phyloP scores from a whole-genome alignment of 2,888 invertebrate genomes.

The Calephelis perditalis region DNA sequence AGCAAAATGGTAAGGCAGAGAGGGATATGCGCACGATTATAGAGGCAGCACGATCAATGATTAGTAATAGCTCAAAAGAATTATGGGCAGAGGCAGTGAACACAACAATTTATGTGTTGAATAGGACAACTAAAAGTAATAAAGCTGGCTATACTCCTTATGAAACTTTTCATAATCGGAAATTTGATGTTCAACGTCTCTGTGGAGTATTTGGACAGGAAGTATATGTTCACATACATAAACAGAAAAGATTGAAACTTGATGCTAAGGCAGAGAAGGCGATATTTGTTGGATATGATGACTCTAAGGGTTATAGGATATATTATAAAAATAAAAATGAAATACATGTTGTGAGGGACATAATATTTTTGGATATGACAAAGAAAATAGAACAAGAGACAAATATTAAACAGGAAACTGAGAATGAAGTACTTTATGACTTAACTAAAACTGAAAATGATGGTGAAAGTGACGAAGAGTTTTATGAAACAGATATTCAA shows the following conservation, averaged over 20 bases:
- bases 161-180: no score
- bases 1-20: no score
- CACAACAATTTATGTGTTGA: neutral
- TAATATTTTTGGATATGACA: no score
- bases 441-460: constrained; percentile 1
- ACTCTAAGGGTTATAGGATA: no score
- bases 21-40: no score
- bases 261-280: constrained; percentile 11
- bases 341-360: no score
- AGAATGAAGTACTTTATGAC: no score
- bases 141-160: no score
- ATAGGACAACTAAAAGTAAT: neutral
- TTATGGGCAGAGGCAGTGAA: constrained; percentile 7
- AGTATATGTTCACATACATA: constrained; percentile 12
- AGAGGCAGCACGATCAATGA: no score
- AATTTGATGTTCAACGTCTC: neutral
- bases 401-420: no score
- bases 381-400: no score
- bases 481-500: neutral
- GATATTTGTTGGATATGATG: constrained; percentile 10
- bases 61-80: neutral
- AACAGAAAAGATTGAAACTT: constrained; percentile 11
- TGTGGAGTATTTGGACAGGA: neutral
- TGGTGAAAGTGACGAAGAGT: neutral
- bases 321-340: no score